Percentiles rank a stretch among this genome's conserved stretches.
Evolutionary conservation across 92 coral and sea anemone genomes (phyloP).

Genomic region (Isaurus tuberculatus): DNA sequence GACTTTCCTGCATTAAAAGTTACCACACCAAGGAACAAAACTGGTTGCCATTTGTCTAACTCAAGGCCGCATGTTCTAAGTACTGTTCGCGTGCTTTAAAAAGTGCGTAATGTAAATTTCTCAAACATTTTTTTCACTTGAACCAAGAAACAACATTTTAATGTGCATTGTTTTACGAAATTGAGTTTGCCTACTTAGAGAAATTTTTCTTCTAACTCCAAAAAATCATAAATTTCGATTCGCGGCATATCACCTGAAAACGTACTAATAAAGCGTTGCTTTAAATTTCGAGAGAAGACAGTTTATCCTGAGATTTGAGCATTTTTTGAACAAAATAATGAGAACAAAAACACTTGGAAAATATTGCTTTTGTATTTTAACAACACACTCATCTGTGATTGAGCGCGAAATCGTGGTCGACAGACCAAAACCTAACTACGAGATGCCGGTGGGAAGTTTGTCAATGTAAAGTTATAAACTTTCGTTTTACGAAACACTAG

Average conservation of each 20-base stretch:
- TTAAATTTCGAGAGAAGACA: background rate
- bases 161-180: background rate
- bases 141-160: conserved; percentile 3
- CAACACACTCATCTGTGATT: background rate
- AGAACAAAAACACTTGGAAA: background rate
- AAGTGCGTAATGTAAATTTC: background rate
- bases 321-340: background rate
- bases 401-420: background rate
- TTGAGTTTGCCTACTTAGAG: background rate
- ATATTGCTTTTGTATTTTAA: background rate
- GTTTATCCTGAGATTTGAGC: background rate
- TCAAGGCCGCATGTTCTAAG: background rate
- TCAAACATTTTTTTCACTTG: background rate
- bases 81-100: background rate
- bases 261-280: background rate
- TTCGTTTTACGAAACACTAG: background rate
- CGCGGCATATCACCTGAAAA: background rate
- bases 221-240: background rate
- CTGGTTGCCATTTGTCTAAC: conserved; percentile 19
- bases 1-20: conserved; percentile 6
- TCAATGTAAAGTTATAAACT: background rate
- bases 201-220: background rate
- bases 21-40: conserved; percentile 48
- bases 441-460: no score
- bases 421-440: background rate